Conservation (phyloP, 2,113 vertebrate species). For the Stictonetta naevosa region DNA sequence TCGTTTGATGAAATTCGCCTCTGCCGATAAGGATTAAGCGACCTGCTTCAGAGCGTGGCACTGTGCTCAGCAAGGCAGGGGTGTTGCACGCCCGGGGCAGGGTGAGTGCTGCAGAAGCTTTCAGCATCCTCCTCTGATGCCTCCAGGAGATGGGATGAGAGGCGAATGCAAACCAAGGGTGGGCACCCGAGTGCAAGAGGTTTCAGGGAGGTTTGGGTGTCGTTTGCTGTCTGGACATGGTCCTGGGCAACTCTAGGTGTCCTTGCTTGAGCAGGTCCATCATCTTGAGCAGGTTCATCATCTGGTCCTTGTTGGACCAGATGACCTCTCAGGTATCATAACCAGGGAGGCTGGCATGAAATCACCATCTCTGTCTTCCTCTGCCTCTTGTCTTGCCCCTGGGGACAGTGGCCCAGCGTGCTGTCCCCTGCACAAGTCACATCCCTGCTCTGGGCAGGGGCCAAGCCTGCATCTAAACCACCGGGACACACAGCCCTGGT, state of each 20-base stretch:
- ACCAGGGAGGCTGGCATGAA: fast-evolving
- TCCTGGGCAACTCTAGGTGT: neutral
- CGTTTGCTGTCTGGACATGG: neutral
- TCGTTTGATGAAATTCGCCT: neutral
- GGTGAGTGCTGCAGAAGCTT: neutral
- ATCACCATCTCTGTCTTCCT: fast-evolving
- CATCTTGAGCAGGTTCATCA: too few relatives aligned
- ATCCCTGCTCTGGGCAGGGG: fast-evolving
- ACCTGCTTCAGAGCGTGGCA: neutral
- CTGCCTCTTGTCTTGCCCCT: neutral
- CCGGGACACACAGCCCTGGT: fast-evolving
- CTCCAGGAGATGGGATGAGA: neutral
- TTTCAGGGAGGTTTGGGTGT: fast-evolving
- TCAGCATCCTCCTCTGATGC: neutral
- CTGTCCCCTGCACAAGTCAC: neutral
- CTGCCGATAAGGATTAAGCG: slow-evolving; percentile 23
- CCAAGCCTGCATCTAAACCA: neutral
- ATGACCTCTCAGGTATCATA: neutral
- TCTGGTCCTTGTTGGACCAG: neutral
- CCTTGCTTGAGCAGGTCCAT: neutral
- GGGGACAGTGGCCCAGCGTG: neutral
- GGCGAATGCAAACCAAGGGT: fast-evolving
- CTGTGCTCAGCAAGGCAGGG: neutral
- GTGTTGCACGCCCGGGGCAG: neutral
- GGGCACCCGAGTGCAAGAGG: neutral